Base-by-base conservation (phyloP, 1,140 invertebrate genomes). In the Acyrthosiphon pisum region DNA sequence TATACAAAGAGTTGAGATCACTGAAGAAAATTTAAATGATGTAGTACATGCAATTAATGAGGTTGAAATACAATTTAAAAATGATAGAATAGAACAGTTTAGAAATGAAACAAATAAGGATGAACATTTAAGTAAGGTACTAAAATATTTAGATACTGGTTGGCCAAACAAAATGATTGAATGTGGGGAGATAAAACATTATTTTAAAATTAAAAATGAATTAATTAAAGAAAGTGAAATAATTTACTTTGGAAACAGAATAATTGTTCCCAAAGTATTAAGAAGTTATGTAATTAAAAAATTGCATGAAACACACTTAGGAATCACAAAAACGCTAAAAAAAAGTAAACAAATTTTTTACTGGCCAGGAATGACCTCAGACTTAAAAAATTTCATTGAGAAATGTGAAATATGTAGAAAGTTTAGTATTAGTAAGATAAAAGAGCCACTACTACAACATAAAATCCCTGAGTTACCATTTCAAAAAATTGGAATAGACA, bases 61-160 rank as follows among this genome's bases (percentile, higher is more conserved):
- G 7, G 37, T 84, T 4, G 30, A 84, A 7, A 22, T 84, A 26
- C 95, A 94, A 91, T 94, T 94, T 87, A 94, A 93, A 94, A 94
- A 46, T 95, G 23, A n/a, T n/a, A n/a, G n/a, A n/a, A 60, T 95
- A 46, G 95, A 95, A 48, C 95, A 88, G n/a, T 88, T 88, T 50
- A 88, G 7, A 50, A 7, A 50, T 2, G 87, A 30, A 50, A 89
- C 46, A 35, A n/a, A n/a, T 20, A 50, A 22, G 18, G 87, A 89
- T 89, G n/a, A 89, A 18, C 6, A 30, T n/a, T 89, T 89, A 89
- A 30, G n/a, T 6, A 44, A 44, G 9, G 20, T 84, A 26, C 7
- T 23, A 89, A n/a, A 89, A n/a, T 89, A 53, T 53, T 35, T 53
- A 89, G 14, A 35, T 35, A 35, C 2, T 6, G 87, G 30, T 35